Percentiles rank a stretch among this genome's conserved stretches.
Evolutionary conservation across 2,797 vertebrate species (phyloP).

Genomic region (Lithobates pipiens): DNA sequence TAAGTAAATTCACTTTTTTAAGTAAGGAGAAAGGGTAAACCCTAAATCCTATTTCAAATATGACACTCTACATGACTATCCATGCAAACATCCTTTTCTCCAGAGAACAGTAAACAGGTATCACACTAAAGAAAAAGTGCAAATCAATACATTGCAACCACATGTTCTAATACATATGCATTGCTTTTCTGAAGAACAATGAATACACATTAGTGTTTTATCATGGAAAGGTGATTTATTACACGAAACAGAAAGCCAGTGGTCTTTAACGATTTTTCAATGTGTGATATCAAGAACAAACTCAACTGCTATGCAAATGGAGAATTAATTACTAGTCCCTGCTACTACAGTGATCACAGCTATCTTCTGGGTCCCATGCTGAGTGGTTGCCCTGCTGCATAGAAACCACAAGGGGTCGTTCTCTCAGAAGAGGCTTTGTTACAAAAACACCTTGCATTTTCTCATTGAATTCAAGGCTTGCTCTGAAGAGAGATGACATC

Average conservation of each 20-base stretch:
- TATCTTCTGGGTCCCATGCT: no score
- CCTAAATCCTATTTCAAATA: background rate
- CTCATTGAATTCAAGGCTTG: no score
- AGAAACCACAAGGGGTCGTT: no score
- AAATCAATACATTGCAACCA: slow-evolving; percentile 40
- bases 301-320: background rate
- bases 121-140: slow-evolving; percentile 16
- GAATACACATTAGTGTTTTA: slow-evolving; percentile 35
- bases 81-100: background rate
- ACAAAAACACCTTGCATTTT: no score
- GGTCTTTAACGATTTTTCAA: slow-evolving; percentile 7
- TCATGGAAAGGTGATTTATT: slow-evolving; percentile 20
- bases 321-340: no score
- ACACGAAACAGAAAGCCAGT: background rate
- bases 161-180: slow-evolving; percentile 19
- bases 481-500: no score
- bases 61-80: background rate
- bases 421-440: no score
- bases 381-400: no score
- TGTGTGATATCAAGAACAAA: slow-evolving; percentile 2
- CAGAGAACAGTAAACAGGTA: slow-evolving; percentile 21
- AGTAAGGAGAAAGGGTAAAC: background rate
- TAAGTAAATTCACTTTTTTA: background rate
- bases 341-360: no score
- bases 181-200: slow-evolving; percentile 21